Percentiles rank a stretch among this genome's conserved stretches.
Evolutionary conservation across 2,888 invertebrate genomes (phyloP).

Genomic region (Lepidocyrtinus sp.): DNA sequence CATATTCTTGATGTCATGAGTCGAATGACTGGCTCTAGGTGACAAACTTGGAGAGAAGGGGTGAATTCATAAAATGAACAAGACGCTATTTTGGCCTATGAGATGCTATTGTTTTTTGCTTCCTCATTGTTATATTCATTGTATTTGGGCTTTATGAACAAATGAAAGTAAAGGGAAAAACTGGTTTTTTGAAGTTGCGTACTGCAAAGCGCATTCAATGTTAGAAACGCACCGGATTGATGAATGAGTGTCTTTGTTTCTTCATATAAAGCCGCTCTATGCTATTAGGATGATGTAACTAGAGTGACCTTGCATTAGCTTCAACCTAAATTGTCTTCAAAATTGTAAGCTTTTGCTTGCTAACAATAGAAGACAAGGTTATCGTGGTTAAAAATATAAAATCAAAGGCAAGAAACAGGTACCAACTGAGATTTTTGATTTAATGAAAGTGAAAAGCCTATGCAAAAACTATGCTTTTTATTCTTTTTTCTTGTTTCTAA

Average conservation of each 20-base stretch:
- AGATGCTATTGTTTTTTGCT: too few relatives aligned
- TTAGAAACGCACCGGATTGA: not conserved
- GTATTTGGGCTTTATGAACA: not conserved
- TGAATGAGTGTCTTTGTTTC: not conserved
- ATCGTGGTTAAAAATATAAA: constrained; percentile 4
- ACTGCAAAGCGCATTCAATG: constrained; percentile 26
- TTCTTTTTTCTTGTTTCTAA: constrained; percentile 3
- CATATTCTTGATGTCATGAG: too few relatives aligned
- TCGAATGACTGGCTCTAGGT: not conserved
- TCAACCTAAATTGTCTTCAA: not conserved
- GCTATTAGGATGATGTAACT: not conserved
- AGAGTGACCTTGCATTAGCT: not conserved
- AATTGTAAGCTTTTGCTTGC: too few relatives aligned
- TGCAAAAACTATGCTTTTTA: not conserved
- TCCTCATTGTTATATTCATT: not conserved
- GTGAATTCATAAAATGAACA: constrained; percentile 5
- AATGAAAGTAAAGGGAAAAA: constrained; percentile 17
- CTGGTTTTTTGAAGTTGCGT: constrained; percentile 24
- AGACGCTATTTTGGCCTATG: constrained; percentile 27
- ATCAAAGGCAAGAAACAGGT: constrained; percentile 17
- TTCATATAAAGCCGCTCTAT: not conserved
- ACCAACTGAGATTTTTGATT: not conserved
- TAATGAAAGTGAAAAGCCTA: constrained; percentile 18
- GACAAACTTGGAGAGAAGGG: not conserved
- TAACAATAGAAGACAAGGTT: not conserved